Conservation (phyloP, 2,113 vertebrate species). For the Dasyornis broadbenti region DNA sequence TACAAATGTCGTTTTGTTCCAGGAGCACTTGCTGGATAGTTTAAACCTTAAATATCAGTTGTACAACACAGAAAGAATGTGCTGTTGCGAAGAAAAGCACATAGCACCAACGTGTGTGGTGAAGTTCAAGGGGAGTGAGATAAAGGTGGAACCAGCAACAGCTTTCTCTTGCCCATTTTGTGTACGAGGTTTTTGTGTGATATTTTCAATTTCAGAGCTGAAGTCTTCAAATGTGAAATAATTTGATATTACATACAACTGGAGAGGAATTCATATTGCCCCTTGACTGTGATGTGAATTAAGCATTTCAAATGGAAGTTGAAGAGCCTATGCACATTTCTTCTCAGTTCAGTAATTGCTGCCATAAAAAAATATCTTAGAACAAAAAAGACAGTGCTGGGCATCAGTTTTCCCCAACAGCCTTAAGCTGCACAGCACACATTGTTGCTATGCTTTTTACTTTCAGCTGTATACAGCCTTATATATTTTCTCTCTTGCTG, state of each 20-base stretch:
- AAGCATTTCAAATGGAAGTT: not conserved
- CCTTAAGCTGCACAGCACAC: not conserved
- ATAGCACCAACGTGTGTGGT: not conserved
- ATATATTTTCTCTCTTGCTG: not conserved
- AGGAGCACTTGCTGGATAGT: not conserved
- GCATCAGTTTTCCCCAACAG: not conserved
- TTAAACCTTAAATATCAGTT: not conserved
- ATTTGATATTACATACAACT: not conserved
- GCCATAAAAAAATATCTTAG: not conserved
- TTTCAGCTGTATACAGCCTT: not conserved
- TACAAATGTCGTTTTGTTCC: not conserved
- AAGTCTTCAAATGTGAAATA: not conserved
- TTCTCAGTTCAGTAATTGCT: not conserved
- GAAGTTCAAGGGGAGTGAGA: not conserved
- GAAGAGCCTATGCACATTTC: not conserved
- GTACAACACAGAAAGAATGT: not conserved
- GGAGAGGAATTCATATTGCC: not conserved
- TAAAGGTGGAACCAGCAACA: not conserved
- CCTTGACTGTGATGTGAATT: not conserved
- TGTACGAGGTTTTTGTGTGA: not conserved
- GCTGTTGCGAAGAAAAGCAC: not conserved
- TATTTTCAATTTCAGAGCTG: not conserved
- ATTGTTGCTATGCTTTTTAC: not conserved
- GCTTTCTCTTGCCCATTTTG: not conserved
- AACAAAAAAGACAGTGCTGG: not conserved